A percentile compares a stretch with the other conserved stretches of the same genome.
These are phyloP conservation scores for Arnoldichthys spilopterus DNA, from an alignment of 2,797 vertebrate genomes.

Conservation along the genomic window DNA sequence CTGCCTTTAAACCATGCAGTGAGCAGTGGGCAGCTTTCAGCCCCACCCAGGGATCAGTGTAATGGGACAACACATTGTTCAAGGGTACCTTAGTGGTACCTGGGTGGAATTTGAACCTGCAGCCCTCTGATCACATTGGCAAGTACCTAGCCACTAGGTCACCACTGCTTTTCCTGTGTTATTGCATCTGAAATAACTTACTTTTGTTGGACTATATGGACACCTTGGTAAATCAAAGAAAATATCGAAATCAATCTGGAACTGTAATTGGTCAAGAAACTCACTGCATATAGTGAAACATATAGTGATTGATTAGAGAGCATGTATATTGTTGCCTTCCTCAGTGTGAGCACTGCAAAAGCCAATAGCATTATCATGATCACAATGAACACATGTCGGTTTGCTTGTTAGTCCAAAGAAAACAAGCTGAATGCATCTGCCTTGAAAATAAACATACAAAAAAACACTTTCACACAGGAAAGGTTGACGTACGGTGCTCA, in stretches of 20 bases:
- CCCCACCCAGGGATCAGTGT: too few species aligned
- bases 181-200: too few species aligned
- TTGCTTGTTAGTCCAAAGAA: too few species aligned
- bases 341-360: background rate
- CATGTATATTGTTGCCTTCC: background rate
- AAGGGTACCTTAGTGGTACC: too few species aligned
- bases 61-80: too few species aligned
- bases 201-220: background rate
- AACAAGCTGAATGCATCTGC: too few species aligned
- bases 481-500: background rate
- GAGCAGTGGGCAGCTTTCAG: too few species aligned
- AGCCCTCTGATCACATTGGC: too few species aligned
- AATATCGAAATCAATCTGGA: background rate
- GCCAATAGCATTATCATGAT: background rate
- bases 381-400: background rate
- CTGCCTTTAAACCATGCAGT: too few species aligned
- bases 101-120: too few species aligned
- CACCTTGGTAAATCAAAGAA: background rate
- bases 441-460: too few species aligned
- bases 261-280: background rate
- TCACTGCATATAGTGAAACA: background rate
- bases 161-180: background rate
- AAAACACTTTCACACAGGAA: background rate
- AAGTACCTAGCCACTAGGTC: too few species aligned
- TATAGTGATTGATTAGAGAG: background rate